Conservation (phyloP, 92 coral and sea anemone genomes). For the Epizoanthus stellaris region DNA sequence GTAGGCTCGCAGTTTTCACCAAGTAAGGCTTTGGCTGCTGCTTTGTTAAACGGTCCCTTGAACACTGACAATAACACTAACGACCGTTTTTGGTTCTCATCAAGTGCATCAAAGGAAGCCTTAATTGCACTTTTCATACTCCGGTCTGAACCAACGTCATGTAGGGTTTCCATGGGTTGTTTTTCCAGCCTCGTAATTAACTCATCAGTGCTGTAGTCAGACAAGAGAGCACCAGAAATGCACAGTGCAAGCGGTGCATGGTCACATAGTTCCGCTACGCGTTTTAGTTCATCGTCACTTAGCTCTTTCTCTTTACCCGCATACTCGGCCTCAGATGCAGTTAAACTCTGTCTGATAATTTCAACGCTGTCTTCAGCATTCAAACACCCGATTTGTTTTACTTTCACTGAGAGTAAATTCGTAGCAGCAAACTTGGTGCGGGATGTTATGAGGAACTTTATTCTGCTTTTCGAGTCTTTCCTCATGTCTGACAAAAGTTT, state of each 20-base stretch:
- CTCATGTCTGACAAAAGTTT: conserved; percentile 37
- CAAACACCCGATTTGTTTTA: not conserved
- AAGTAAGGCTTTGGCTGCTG: conserved; percentile 50
- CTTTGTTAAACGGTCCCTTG: conserved; percentile 48
- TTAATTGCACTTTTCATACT: conserved; percentile 43
- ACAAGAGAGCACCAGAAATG: conserved; percentile 53
- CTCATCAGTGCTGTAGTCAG: conserved; percentile 29
- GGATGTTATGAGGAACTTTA: conserved; percentile 43
- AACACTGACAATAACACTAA: conserved; percentile 51
- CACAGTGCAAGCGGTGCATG: conserved; percentile 62
- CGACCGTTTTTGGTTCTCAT: not conserved
- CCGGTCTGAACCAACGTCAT: not conserved
- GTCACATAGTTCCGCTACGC: conserved; percentile 58
- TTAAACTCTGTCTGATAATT: not conserved
- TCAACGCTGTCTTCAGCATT: not conserved
- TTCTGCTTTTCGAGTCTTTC: conserved; percentile 17
- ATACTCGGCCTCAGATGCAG: not conserved
- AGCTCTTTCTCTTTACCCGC: not conserved
- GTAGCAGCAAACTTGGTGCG: conserved; percentile 8
- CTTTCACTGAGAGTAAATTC: not conserved
- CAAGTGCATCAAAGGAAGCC: conserved; percentile 45
- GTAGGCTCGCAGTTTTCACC: not conserved
- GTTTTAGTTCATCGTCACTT: not conserved
- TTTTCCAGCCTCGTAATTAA: conserved; percentile 9
- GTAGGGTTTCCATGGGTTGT: conserved; percentile 44